Conservation (phyloP, 2,113 vertebrate genomes). For the Butorides virescens region DNA sequence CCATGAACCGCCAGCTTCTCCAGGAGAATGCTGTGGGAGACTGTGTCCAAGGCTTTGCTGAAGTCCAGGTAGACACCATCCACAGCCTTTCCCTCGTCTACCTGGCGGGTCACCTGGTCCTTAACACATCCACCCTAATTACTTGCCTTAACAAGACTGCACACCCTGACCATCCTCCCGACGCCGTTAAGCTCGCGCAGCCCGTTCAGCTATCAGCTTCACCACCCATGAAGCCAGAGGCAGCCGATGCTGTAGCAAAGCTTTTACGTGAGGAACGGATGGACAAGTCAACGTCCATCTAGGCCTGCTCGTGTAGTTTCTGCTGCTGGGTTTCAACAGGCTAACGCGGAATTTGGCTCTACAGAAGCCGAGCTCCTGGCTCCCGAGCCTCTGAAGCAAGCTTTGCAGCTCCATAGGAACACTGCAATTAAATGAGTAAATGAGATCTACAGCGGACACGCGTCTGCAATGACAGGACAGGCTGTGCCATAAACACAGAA, state of each 20-base stretch:
- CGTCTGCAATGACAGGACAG: background rate
- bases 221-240: background rate
- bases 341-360: background rate
- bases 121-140: background rate
- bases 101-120: too few relatives aligned
- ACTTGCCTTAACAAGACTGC: background rate
- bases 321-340: background rate
- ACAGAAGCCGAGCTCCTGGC: background rate
- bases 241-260: background rate
- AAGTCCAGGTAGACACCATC: too few relatives aligned
- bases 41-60: too few relatives aligned
- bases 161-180: background rate
- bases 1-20: too few relatives aligned
- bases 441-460: background rate
- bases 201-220: background rate
- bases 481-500: background rate
- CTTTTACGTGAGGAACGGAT: too few relatives aligned
- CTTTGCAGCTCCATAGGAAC: background rate
- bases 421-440: background rate
- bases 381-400: background rate
- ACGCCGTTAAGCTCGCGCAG: background rate
- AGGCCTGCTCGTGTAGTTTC: background rate
- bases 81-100: too few relatives aligned
- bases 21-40: too few relatives aligned
- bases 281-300: rapidly evolving